Evolutionary conservation across 2,888 invertebrate genomes (phyloP).

Genomic region (Xylocampa areola): DNA sequence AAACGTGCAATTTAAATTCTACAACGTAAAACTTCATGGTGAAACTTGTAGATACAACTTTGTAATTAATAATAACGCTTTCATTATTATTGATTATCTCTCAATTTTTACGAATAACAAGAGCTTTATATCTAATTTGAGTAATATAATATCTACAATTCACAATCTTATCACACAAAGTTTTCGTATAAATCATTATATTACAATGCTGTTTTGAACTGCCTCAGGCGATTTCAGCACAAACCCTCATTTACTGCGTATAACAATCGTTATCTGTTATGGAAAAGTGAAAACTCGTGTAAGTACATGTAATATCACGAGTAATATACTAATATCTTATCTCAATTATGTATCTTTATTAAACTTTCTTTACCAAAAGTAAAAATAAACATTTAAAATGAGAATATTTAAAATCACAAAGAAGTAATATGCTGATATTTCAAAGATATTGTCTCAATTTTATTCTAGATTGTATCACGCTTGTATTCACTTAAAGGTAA

Average conservation of each 20-base stretch:
- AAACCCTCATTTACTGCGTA: conserved; percentile 4
- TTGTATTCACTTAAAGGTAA: too few relatives aligned
- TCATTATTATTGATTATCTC: too few relatives aligned
- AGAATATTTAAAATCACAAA: too few relatives aligned
- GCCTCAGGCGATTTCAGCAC: conserved; percentile 15
- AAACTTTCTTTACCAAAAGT: background rate
- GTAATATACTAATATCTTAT: background rate
- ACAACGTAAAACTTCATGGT: too few relatives aligned
- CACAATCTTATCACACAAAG: conserved; percentile 8
- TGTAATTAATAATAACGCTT: too few relatives aligned
- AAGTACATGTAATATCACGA: background rate
- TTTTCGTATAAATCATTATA: conserved; percentile 30
- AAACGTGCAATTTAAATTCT: too few relatives aligned
- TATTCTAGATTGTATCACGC: too few relatives aligned
- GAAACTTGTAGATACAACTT: too few relatives aligned
- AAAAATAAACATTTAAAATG: too few relatives aligned
- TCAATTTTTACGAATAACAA: background rate
- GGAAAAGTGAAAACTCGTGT: background rate
- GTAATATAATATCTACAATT: background rate
- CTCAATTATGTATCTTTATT: background rate
- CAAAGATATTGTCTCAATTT: too few relatives aligned
- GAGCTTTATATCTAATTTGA: background rate
- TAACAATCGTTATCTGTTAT: conserved; percentile 15
- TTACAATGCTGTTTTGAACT: conserved; percentile 14
- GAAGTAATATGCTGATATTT: too few relatives aligned